Evolutionary conservation across 2,113 vertebrate species (phyloP).

Genomic region (human): DNA sequence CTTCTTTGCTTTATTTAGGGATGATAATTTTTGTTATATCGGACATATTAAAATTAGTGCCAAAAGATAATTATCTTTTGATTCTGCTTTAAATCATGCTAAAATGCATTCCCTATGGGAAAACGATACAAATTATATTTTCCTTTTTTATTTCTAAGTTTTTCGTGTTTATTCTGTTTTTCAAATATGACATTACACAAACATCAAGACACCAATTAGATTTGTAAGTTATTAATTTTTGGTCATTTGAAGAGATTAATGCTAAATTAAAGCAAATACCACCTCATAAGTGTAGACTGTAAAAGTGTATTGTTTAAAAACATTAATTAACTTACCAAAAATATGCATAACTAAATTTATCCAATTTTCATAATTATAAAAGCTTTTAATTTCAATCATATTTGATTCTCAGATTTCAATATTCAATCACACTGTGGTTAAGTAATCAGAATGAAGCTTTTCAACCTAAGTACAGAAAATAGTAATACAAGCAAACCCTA

Average conservation of each 20-base stretch:
- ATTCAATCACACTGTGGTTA: not conserved
- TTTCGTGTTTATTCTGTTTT: constrained; percentile 53
- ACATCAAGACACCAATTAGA: constrained; percentile 37
- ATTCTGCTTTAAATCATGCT: constrained; percentile 76
- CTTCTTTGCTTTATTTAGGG: constrained; percentile 44
- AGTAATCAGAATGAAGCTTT: not conserved
- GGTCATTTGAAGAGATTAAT: not conserved
- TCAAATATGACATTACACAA: constrained; percentile 38
- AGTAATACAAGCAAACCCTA: fast-evolving
- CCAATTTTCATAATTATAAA: not conserved
- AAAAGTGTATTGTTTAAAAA: not conserved
- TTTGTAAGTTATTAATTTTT: not conserved
- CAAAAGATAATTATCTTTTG: constrained; percentile 81
- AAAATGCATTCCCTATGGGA: constrained; percentile 55
- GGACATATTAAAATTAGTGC: constrained; percentile 73
- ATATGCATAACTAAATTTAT: not conserved
- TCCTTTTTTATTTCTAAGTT: constrained; percentile 58
- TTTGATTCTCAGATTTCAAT: not conserved
- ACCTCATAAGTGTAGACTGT: not conserved
- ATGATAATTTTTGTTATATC: constrained; percentile 77
- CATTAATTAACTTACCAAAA: not conserved
- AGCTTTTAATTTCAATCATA: not conserved
- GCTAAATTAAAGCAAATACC: not conserved
- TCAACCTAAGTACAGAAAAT: fast-evolving
- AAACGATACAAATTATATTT: constrained; percentile 53